phyloP scores from a whole-genome alignment of 2,797 vertebrate species.

The Ctenochaetus hawaiiensis region DNA sequence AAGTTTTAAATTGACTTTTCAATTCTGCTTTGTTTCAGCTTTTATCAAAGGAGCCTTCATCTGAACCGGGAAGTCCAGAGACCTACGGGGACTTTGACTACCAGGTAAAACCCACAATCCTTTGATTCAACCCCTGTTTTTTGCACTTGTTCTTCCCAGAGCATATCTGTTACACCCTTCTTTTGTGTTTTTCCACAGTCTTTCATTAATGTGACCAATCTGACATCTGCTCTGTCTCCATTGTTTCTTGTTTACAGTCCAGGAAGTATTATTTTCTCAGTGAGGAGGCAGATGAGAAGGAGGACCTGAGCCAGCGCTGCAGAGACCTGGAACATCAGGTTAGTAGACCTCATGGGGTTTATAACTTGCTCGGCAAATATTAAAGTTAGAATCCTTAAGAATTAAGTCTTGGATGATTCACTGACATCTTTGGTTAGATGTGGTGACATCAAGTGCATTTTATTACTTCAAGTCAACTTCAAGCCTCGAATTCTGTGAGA shows the following conservation, averaged over 20 bases:
- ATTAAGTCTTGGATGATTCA: not conserved
- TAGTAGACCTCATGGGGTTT: slow-evolving; percentile 34
- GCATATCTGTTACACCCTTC: slow-evolving; percentile 22
- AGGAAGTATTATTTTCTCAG: slow-evolving; percentile 95
- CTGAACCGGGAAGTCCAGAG: slow-evolving; percentile 85
- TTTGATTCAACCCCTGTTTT: not conserved
- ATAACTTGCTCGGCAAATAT: not conserved
- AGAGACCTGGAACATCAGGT: slow-evolving; percentile 92
- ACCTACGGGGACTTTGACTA: slow-evolving; percentile 91
- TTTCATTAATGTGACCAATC: slow-evolving; percentile 16
- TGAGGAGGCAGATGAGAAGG: slow-evolving; percentile 88
- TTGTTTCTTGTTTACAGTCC: slow-evolving; percentile 81
- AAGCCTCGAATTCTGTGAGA: not conserved
- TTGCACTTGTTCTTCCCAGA: not conserved
- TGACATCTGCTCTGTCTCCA: slow-evolving; percentile 29
- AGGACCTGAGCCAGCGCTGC: slow-evolving; percentile 86
- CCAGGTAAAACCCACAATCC: slow-evolving; percentile 83
- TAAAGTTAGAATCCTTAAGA: slow-evolving; percentile 2
- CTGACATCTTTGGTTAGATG: not conserved
- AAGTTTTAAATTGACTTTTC: slow-evolving; percentile 1
- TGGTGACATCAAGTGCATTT: not conserved
- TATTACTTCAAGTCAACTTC: not conserved
- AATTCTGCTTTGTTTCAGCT: slow-evolving; percentile 78
- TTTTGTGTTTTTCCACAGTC: slow-evolving; percentile 11
- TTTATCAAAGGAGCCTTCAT: slow-evolving; percentile 86